Evolutionary conservation across 2,113 vertebrate species (phyloP).

Genomic region (Melospiza georgiana): DNA sequence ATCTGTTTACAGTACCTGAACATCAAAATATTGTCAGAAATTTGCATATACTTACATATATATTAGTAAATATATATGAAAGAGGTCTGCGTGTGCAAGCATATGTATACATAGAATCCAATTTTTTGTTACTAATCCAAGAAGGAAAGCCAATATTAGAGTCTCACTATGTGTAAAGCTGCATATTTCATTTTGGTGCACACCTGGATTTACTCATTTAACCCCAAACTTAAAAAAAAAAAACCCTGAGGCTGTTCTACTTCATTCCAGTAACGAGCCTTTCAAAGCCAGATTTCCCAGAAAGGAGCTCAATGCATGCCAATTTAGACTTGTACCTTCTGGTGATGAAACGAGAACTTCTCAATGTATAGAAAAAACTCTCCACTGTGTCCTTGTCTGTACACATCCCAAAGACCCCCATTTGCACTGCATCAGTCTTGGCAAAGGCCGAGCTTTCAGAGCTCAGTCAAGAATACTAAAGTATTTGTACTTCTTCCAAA

Average conservation of each 20-base stretch:
- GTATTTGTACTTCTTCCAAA: neutral
- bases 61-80: neutral
- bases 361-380: neutral
- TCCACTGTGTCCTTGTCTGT: neutral
- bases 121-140: neutral
- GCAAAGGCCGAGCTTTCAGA: neutral
- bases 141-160: neutral
- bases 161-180: neutral
- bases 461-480: neutral
- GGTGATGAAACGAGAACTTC: neutral
- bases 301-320: neutral
- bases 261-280: neutral
- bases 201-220: neutral
- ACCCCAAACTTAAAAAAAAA: neutral
- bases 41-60: neutral
- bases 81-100: neutral
- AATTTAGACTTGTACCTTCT: neutral
- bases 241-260: neutral
- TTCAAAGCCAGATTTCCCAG: neutral
- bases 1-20: neutral
- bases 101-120: neutral
- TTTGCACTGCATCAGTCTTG: neutral
- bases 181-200: neutral
- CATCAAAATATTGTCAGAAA: neutral
- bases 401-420: neutral